Base-by-base conservation (phyloP, 2,113 vertebrate genomes). In the Osmerus mordax region DNA sequence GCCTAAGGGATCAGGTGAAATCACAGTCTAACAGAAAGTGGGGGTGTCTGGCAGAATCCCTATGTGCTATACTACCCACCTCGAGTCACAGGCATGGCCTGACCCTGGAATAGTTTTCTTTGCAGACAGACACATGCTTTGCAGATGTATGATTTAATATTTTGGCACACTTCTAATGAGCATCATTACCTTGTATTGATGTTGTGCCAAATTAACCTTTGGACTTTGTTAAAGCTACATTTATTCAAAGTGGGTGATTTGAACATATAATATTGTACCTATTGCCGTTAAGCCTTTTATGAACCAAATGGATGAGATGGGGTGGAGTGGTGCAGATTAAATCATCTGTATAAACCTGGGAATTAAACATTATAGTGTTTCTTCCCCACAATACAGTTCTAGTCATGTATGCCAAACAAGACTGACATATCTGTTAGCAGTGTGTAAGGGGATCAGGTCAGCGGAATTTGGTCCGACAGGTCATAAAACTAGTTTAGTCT, bases 211-310 rank as follows among this genome's bases (percentile, higher is more conserved):
- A 88, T 87, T 72, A 89, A 80, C 84, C 71, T 78, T 79, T 88
- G 83, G 74, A 89, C 89, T 85, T 87, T 77, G 75, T 80, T 87
- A 84, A 84, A 84, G 78, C 76, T 77, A 67, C 66, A 81, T 74
- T 89, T 91, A 89, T 91, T 91, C 89, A 87, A 89, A 84, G 86
- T 74, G 84, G 86, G 79, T 70, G 78, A 83, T 83, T 75, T 86
- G 70, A 87, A 83, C 77, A 83, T 76, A 84, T 87, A 72, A 89
- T 76, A 87, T 85, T 80, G 83, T 89, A 87, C 81, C 59, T 78
- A 77, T 80, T 81, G 83, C 86, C 86, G 74, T 84, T 41, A 76
- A 81, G 75, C 68, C 80, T 71, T 78, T 85, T 87, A 77, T 81
- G 73, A 81, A 80, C 81, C 81, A 85, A 85, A 81, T 79, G 64